Conservation (phyloP, 2,888 invertebrate genomes). For the Epiblema foenella region DNA sequence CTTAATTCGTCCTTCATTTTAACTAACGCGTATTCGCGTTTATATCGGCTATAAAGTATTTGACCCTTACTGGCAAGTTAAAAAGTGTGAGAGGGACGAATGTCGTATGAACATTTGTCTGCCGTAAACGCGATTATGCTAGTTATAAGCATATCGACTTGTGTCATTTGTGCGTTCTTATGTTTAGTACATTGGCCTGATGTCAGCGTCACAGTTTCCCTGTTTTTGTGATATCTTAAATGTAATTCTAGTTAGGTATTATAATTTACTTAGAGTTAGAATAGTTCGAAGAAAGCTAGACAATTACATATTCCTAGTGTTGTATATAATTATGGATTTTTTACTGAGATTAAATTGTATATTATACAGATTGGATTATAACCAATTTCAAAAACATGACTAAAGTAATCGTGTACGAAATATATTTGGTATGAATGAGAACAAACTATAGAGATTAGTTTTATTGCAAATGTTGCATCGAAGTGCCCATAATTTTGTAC, state of each 20-base stretch:
- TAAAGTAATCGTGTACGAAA: constrained; percentile 48
- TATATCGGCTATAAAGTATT: no score
- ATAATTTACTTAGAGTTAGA: constrained; percentile 25
- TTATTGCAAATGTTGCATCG: constrained; percentile 64
- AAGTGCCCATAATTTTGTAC: constrained; percentile 68
- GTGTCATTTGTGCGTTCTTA: constrained; percentile 20
- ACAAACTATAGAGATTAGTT: constrained; percentile 48
- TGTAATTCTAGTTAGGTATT: constrained; percentile 51
- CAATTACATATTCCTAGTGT: constrained; percentile 46
- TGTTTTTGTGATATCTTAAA: constrained; percentile 56
- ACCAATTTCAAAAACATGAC: constrained; percentile 57
- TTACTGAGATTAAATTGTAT: constrained; percentile 54
- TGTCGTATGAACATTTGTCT: no score
- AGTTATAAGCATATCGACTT: not conserved
- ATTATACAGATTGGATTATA: constrained; percentile 50
- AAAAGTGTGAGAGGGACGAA: no score
- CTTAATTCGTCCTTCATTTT: not conserved
- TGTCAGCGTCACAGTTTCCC: constrained; percentile 45
- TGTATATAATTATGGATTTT: constrained; percentile 50
- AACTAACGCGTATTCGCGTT: no score
- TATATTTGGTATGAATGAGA: constrained; percentile 45
- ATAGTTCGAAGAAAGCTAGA: constrained; percentile 38
- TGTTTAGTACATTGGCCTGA: constrained; percentile 27
- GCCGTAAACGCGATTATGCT: no score
- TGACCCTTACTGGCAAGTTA: no score